Percentiles rank a stretch among this genome's conserved stretches.
Evolutionary conservation across 2,888 invertebrate genomes (phyloP).

Genomic region (Cylloceria caligata): DNA sequence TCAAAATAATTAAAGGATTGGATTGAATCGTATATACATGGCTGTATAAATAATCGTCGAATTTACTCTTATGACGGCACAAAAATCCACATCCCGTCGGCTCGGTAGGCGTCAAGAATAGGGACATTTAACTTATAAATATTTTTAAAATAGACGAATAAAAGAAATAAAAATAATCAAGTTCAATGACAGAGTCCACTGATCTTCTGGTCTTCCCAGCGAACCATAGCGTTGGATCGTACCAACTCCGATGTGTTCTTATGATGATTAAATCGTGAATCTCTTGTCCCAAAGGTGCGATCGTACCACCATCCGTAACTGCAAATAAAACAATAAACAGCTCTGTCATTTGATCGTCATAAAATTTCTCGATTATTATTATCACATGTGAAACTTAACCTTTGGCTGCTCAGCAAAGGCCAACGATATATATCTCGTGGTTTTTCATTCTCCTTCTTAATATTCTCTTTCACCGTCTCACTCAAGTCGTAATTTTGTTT

Average conservation of each 20-base stretch:
- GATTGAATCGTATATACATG: too few relatives aligned
- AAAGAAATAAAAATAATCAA: neutral
- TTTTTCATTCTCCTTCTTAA: slow-evolving; percentile 70
- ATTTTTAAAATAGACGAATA: neutral
- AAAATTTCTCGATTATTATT: neutral
- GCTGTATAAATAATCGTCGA: too few relatives aligned
- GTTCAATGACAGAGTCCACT: slow-evolving; percentile 69
- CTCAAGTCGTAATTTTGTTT: slow-evolving; percentile 60
- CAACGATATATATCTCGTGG: slow-evolving; percentile 72
- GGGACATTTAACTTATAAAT: too few relatives aligned
- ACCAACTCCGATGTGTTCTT: slow-evolving; percentile 79
- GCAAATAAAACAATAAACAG: slow-evolving; percentile 32
- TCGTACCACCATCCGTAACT: slow-evolving; percentile 82
- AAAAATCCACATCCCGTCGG: too few relatives aligned
- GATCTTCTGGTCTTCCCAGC: slow-evolving; percentile 76
- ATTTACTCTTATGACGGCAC: too few relatives aligned
- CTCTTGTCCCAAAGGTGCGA: slow-evolving; percentile 73
- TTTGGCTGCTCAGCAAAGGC: slow-evolving; percentile 77
- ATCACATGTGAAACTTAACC: slow-evolving; percentile 69
- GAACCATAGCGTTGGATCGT: slow-evolving; percentile 75
- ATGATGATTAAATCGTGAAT: slow-evolving; percentile 75
- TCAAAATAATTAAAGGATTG: too few relatives aligned
- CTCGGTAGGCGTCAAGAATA: too few relatives aligned
- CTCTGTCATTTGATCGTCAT: neutral
- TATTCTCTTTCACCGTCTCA: slow-evolving; percentile 68